Conservation (phyloP, 1,140 invertebrate genomes). For the Paracyclopina nana region DNA sequence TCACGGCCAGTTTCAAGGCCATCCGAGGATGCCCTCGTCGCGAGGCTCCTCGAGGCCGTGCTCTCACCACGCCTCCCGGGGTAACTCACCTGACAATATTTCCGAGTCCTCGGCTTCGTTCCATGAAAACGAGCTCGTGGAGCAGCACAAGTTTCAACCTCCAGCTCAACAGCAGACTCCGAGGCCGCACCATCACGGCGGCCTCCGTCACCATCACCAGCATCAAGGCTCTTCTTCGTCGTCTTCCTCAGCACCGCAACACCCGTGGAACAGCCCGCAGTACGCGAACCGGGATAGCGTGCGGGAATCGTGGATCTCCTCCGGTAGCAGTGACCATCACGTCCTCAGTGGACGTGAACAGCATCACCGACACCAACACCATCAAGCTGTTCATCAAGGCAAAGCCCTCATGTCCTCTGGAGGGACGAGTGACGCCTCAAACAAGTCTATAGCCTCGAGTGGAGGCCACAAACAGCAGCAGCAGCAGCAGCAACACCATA, state of each 20-base stretch:
- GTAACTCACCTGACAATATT: conserved; percentile 7
- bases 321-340: conserved; percentile 5
- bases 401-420: no score
- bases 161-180: not conserved
- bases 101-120: conserved; percentile 14
- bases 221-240: not conserved
- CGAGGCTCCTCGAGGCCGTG: no score
- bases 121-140: conserved; percentile 11
- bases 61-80: not conserved
- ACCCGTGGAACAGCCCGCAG: no score
- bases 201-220: not conserved
- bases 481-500: no score
- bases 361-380: no score
- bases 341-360: not conserved
- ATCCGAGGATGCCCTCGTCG: no score
- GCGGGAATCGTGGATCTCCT: conserved; percentile 13
- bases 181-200: not conserved
- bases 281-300: conserved; percentile 4
- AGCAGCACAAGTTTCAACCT: not conserved
- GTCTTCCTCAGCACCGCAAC: not conserved
- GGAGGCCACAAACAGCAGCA: no score
- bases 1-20: not conserved
- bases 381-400: no score
- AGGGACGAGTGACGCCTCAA: no score
- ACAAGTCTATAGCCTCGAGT: no score